Evolutionary conservation across 2,888 invertebrate species (phyloP).

Genomic region (Leucania comma): DNA sequence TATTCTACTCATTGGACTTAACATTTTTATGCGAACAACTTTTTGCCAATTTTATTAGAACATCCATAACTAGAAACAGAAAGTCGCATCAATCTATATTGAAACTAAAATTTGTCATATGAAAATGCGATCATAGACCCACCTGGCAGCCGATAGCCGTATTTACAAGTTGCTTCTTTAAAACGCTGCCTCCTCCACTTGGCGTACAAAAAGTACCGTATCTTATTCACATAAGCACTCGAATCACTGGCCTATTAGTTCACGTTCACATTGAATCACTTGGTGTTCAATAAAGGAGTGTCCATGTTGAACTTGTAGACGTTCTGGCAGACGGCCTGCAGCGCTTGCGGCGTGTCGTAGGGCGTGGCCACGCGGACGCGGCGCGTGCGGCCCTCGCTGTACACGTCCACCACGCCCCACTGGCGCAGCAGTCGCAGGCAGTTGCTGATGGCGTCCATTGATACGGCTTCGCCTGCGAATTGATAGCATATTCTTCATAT

Average conservation of each 20-base stretch:
- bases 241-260: slow-evolving; percentile 29
- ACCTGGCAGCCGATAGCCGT: slow-evolving; percentile 14
- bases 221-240: slow-evolving; percentile 21
- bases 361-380: slow-evolving; percentile 73
- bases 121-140: slow-evolving; percentile 41
- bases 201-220: slow-evolving; percentile 5
- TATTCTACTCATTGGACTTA: neutral
- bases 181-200: slow-evolving; percentile 30
- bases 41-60: slow-evolving; percentile 9
- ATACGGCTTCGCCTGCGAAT: slow-evolving; percentile 95
- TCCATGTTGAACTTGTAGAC: slow-evolving; percentile 81
- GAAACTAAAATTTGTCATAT: slow-evolving; percentile 13
- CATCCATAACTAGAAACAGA: neutral
- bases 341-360: slow-evolving; percentile 70
- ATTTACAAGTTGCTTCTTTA: slow-evolving; percentile 6
- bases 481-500: too few species aligned
- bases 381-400: slow-evolving; percentile 76
- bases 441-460: slow-evolving; percentile 96
- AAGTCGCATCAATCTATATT: slow-evolving; percentile 8
- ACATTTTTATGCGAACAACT: slow-evolving; percentile 5
- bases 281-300: slow-evolving; percentile 73
- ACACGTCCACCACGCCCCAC: slow-evolving; percentile 94
- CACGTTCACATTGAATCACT: slow-evolving; percentile 54
- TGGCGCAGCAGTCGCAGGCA: slow-evolving; percentile 95
- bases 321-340: slow-evolving; percentile 74